Evolutionary conservation across 1,140 invertebrate genomes (phyloP).

Genomic region (Notospermus geniculatus): DNA sequence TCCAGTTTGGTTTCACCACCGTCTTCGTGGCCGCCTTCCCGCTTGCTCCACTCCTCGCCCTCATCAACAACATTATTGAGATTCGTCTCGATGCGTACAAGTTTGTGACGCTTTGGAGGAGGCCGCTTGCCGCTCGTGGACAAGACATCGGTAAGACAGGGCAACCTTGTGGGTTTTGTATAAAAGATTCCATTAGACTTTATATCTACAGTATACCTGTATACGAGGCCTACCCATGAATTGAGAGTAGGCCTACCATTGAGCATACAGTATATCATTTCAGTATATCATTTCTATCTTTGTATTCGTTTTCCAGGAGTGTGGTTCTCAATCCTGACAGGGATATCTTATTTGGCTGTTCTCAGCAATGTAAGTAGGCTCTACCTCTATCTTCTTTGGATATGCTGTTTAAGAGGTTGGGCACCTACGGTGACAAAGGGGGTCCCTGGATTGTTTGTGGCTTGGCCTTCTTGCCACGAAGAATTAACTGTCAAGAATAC

Average conservation of each 20-base stretch:
- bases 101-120: conserved; percentile 72
- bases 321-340: conserved; percentile 51
- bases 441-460: too few species aligned
- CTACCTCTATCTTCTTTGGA: not conserved
- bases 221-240: conserved; percentile 9
- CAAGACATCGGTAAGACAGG: conserved; percentile 89
- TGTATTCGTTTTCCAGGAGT: too few species aligned
- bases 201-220: conserved; percentile 10
- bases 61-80: conserved; percentile 82
- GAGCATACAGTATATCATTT: too few species aligned
- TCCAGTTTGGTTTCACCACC: conserved; percentile 85
- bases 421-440: too few species aligned
- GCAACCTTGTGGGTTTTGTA: conserved; percentile 15
- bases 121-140: conserved; percentile 82
- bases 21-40: conserved; percentile 85
- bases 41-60: conserved; percentile 76
- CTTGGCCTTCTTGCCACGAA: too few species aligned
- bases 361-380: conserved; percentile 83
- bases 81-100: conserved; percentile 81
- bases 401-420: too few species aligned
- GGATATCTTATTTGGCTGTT: conserved; percentile 78
- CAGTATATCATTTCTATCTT: too few species aligned
- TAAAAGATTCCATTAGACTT: not conserved
- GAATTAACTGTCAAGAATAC: too few species aligned
- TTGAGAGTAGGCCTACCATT: not conserved